A percentile compares a stretch with the other conserved stretches of the same genome.
phyloP scores from a whole-genome alignment of 2,888 invertebrate genomes.

The Caenorhabditis imperialis region DNA sequence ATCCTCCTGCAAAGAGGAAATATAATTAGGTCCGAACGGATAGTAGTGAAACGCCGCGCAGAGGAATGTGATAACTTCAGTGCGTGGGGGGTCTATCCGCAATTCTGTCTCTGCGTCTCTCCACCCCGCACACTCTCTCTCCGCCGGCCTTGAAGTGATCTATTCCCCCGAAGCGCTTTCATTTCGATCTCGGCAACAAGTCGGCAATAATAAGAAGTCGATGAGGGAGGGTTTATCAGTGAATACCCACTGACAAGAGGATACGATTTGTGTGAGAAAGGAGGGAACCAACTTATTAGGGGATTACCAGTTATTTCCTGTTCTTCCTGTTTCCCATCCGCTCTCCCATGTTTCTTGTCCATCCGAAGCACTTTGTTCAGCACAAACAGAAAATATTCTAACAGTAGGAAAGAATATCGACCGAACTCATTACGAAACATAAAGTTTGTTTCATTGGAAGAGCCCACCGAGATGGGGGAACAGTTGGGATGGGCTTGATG shows the following conservation, averaged over 20 bases:
- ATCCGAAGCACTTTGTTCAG: constrained; percentile 16
- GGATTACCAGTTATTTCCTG: constrained; percentile 5
- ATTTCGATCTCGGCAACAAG: constrained; percentile 43
- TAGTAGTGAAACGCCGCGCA: constrained; percentile 21
- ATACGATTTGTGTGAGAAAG: constrained; percentile 19
- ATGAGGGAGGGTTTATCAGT: constrained; percentile 38
- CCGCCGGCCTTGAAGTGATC: constrained; percentile 45
- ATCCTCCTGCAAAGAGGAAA: no score
- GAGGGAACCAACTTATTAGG: neutral
- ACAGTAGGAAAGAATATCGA: constrained; percentile 21
- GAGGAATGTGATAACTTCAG: constrained; percentile 48
- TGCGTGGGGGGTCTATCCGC: constrained; percentile 29
- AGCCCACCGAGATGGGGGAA: no score
- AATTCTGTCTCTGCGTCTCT: constrained; percentile 22
- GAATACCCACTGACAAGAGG: constrained; percentile 3
- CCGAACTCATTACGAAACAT: constrained; percentile 15
- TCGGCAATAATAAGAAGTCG: constrained; percentile 49
- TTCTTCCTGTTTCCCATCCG: neutral
- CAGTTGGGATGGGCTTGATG: no score
- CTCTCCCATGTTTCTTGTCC: neutral
- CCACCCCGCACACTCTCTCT: constrained; percentile 11
- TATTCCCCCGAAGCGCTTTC: constrained; percentile 8
- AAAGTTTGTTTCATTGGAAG: neutral
- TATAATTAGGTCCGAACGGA: constrained; percentile 40
- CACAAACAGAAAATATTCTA: constrained; percentile 23